Base-by-base conservation (phyloP, 2,888 invertebrate species). In the Cryptosula pallasiana region DNA sequence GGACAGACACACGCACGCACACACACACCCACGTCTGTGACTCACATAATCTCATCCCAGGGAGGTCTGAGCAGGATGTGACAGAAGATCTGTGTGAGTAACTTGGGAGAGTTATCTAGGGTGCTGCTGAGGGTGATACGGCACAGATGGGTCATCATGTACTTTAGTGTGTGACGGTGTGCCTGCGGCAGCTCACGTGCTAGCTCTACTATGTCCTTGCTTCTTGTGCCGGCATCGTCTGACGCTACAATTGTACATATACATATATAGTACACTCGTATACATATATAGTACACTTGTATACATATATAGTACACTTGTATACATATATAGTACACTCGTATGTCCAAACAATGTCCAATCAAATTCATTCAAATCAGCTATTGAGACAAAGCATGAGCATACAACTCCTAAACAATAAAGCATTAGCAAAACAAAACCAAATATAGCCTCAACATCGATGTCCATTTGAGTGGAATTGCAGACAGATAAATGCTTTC, bases 11-110 rank as follows among this genome's bases (percentile, higher is more conserved):
- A n/a, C n/a, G n/a, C n/a, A n/a, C n/a, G n/a, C n/a, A n/a, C n/a
- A n/a, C n/a, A n/a, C n/a, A n/a, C n/a, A n/a, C n/a, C n/a, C n/a
- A n/a, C n/a, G n/a, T n/a, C n/a, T n/a, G n/a, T n/a, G 20, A 86
- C 89, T 88, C 87, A 91, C 90, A 90, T 89, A 76, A 91, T 91
- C 78, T 89, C 87, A 55, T 91, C 90, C 91, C 91, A 91, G 3
- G 90, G 90, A 27, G 91, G 91, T 74, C 91, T 86, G 58, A 91
- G 85, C 71, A 92, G 87, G 77, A 91, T 89, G 81, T 91, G 90
- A 83, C 90, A 90, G 79, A 91, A 88, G 69, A 89, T 90, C 85
- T 91, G 90, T 70, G 90, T 87, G 71, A 91, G 87, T 72, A 80
- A 80, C 71, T 79, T 77, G 0, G 80, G 75, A 2, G 90, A 89